These are phyloP conservation scores for Pristionchus arcanus DNA, from an alignment of 2,888 invertebrate genomes.

Conservation along the genomic window DNA sequence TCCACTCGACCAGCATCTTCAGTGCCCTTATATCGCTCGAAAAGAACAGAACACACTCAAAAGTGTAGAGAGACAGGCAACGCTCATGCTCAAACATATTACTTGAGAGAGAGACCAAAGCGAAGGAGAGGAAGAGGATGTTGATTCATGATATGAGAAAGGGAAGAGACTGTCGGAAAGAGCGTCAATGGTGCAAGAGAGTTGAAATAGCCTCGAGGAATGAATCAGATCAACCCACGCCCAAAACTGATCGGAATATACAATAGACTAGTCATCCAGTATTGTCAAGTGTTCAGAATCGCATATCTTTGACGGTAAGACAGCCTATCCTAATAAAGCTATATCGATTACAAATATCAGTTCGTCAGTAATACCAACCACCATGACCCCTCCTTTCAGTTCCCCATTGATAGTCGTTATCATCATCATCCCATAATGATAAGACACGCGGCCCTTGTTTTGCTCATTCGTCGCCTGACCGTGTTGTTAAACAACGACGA, in stretches of 20 bases:
- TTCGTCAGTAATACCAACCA: neutral
- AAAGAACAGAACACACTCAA: slow-evolving; percentile 7
- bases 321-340: neutral
- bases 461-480: neutral
- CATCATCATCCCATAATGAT: slow-evolving; percentile 30
- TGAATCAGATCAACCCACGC: slow-evolving; percentile 38
- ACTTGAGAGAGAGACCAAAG: neutral
- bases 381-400: neutral
- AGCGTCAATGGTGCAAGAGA: neutral
- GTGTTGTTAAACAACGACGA: neutral
- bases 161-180: neutral
- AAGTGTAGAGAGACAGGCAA: neutral
- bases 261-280: neutral
- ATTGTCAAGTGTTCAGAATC: too few species aligned
- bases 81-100: slow-evolving; percentile 35
- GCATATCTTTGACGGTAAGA: too few species aligned
- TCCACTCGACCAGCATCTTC: too few species aligned
- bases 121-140: slow-evolving; percentile 45
- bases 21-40: neutral
- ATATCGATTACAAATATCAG: too few species aligned
- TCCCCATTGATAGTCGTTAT: neutral
- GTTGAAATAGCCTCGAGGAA: slow-evolving; percentile 27
- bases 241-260: neutral
- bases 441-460: slow-evolving; percentile 39
- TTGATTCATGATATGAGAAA: slow-evolving; percentile 37